Percentiles rank a stretch among this genome's conserved stretches.
These are phyloP conservation scores for Conomelus anceps DNA, from an alignment of 2,888 invertebrate species.

Conservation along the genomic window DNA sequence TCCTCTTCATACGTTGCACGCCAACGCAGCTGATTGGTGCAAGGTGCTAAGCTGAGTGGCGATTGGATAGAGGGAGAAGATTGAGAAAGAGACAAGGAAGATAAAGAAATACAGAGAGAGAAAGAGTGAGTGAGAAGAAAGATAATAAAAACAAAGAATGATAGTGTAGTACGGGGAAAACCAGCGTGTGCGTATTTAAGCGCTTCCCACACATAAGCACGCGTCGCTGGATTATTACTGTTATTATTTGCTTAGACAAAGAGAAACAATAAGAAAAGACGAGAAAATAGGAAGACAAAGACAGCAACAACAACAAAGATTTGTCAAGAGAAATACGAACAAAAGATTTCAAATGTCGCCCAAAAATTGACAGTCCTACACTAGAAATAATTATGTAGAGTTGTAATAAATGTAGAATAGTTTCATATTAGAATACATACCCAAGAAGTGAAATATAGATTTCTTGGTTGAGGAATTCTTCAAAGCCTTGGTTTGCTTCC, in stretches of 20 bases:
- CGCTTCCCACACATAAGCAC: background rate
- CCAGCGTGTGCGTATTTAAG: background rate
- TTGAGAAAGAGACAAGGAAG: background rate
- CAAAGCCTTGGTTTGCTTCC: too few relatives aligned
- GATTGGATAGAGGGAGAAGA: too few relatives aligned
- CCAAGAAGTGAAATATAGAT: too few relatives aligned
- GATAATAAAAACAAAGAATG: background rate
- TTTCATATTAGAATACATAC: too few relatives aligned
- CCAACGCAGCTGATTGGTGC: too few relatives aligned
- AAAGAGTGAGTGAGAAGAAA: background rate
- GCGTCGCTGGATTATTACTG: background rate
- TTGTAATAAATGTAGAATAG: too few relatives aligned
- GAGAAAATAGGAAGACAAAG: background rate
- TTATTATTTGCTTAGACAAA: background rate
- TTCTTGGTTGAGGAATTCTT: too few relatives aligned
- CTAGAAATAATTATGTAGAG: background rate
- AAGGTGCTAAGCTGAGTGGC: too few relatives aligned
- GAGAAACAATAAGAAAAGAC: background rate
- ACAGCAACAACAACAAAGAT: background rate
- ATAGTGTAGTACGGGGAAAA: background rate
- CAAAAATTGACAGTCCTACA: background rate
- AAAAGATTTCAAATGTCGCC: background rate
- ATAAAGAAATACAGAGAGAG: background rate
- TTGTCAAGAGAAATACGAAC: background rate
- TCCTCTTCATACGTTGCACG: background rate